phyloP scores from a whole-genome alignment of 2,888 invertebrate species.

The Drosophila fungiperda region DNA sequence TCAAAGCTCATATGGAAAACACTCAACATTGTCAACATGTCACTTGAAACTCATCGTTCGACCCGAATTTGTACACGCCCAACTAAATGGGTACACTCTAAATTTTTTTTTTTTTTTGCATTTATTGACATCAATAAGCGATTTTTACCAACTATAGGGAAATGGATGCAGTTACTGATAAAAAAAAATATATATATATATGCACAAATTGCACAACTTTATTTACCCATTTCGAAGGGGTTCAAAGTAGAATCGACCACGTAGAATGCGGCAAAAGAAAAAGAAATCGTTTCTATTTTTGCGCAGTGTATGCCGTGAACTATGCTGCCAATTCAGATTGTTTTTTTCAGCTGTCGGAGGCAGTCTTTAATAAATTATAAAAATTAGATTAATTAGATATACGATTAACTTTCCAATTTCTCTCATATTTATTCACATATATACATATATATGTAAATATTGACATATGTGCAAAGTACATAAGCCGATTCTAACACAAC shows the following conservation, averaged over 20 bases:
- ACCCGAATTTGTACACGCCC: background rate
- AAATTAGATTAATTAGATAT: background rate
- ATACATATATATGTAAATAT: too few relatives aligned
- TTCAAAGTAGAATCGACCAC: background rate
- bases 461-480: background rate
- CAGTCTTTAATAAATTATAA: background rate
- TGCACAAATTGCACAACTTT: background rate
- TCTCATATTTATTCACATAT: background rate
- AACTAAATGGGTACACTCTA: background rate
- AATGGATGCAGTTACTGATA: background rate
- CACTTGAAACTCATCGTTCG: background rate
- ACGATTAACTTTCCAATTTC: background rate
- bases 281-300: background rate
- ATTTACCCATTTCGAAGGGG: background rate
- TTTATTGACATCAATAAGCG: background rate
- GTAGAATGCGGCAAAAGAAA: background rate
- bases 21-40: background rate
- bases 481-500: background rate
- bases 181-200: too few relatives aligned
- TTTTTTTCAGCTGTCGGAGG: background rate
- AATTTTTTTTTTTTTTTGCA: background rate
- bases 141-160: background rate
- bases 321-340: background rate
- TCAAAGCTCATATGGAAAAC: background rate
- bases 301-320: background rate